Percentiles rank a stretch among this genome's conserved stretches.
Conservation (phyloP, 2,113 vertebrate genomes). For the Mugil cephalus region DNA sequence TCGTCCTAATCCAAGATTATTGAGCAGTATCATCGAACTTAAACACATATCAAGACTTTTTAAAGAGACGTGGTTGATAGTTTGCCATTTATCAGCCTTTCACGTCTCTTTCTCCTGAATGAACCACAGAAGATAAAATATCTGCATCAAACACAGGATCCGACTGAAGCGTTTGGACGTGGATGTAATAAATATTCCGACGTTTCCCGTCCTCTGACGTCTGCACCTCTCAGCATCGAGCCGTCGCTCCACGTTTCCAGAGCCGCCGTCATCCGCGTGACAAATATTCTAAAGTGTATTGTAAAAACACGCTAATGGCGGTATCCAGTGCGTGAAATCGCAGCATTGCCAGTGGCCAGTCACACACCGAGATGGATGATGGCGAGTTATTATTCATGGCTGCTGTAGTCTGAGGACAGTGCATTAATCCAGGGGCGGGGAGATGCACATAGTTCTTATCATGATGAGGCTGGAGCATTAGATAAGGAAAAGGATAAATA, state of each 20-base stretch:
- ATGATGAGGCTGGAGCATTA: slow-evolving; percentile 67
- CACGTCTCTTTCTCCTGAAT: too few species aligned
- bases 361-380: slow-evolving; percentile 57
- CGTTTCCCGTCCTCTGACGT: background rate
- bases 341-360: slow-evolving; percentile 67
- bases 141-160: too few species aligned
- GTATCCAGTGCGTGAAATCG: slow-evolving; percentile 77
- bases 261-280: slow-evolving; percentile 10
- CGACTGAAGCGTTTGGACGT: too few species aligned
- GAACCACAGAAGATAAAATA: too few species aligned
- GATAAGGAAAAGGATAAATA: slow-evolving; percentile 80
- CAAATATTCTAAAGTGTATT: slow-evolving; percentile 44
- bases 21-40: too few species aligned
- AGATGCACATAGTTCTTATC: slow-evolving; percentile 74
- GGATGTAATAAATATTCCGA: too few species aligned
- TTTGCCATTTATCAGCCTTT: too few species aligned
- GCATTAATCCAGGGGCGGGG: slow-evolving; percentile 69
- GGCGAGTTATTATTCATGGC: slow-evolving; percentile 62
- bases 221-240: slow-evolving; percentile 10
- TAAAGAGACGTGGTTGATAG: too few species aligned
- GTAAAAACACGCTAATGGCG: slow-evolving; percentile 57
- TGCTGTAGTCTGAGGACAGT: slow-evolving; percentile 62
- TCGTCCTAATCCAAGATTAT: too few species aligned
- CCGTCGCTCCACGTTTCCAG: background rate
- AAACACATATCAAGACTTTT: too few species aligned